These are phyloP conservation scores for Adelges cooleyi DNA, from an alignment of 1,140 invertebrate species.

Conservation along the genomic window DNA sequence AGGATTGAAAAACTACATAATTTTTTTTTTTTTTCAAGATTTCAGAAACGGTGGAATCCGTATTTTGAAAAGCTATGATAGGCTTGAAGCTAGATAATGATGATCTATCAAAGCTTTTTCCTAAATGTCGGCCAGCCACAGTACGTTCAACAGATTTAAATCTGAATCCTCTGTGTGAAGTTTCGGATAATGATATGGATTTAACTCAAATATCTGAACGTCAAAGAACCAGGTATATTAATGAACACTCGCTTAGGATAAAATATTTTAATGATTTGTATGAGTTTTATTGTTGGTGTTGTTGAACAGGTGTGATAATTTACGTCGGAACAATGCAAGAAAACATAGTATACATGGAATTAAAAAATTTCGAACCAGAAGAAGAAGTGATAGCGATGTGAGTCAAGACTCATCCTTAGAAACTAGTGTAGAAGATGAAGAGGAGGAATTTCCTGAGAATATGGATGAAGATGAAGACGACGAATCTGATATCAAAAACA, in stretches of 20 bases:
- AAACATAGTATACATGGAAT: constrained; percentile 11
- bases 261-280: no score
- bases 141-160: constrained; percentile 39
- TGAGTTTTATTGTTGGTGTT: not conserved
- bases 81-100: constrained; percentile 39
- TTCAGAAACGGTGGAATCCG: constrained; percentile 18
- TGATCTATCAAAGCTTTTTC: constrained; percentile 68
- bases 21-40: constrained; percentile 16
- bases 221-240: constrained; percentile 8
- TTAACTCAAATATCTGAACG: constrained; percentile 13
- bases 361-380: constrained; percentile 18
- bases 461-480: constrained; percentile 18
- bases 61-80: constrained; percentile 27
- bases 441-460: constrained; percentile 16
- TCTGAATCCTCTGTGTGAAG: constrained; percentile 39
- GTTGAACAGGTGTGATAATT: constrained; percentile 10
- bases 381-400: constrained; percentile 23
- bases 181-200: constrained; percentile 18
- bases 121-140: constrained; percentile 59
- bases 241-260: not conserved
- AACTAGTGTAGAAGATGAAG: constrained; percentile 21
- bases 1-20: no score
- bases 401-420: constrained; percentile 28
- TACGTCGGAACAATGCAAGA: constrained; percentile 16
- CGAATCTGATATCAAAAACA: constrained; percentile 17